Conservation (phyloP, 1,140 invertebrate species). For the Drosophila nebulosa region DNA sequence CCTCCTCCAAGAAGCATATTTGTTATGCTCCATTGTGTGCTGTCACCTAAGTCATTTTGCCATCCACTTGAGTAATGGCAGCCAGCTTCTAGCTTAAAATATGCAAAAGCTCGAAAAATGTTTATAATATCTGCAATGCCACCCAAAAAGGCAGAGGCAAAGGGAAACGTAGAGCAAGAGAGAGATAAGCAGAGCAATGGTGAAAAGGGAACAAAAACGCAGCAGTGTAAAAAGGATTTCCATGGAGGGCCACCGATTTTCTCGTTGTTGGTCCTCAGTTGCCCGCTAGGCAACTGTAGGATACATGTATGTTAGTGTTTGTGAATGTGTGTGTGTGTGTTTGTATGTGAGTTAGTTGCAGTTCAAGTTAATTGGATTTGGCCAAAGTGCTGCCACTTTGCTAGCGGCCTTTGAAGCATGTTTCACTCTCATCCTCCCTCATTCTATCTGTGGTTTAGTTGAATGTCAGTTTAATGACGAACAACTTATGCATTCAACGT, state of each 20-base stretch:
- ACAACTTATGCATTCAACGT: conserved; percentile 32
- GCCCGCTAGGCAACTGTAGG: conserved; percentile 6
- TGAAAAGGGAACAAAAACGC: conserved; percentile 3
- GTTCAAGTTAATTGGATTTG: conserved; percentile 77
- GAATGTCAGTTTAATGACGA: conserved; percentile 42
- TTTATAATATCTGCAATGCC: conserved; percentile 70
- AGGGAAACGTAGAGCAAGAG: neutral
- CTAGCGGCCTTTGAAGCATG: conserved; percentile 54
- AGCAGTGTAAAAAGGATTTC: conserved; percentile 21
- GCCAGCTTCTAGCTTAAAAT: conserved; percentile 48
- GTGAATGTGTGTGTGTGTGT: neutral
- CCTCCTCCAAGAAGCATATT: neutral
- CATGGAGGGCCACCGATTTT: conserved; percentile 20
- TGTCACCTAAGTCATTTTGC: conserved; percentile 63
- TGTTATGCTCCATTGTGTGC: conserved; percentile 16
- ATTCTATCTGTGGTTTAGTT: neutral
- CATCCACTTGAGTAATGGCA: conserved; percentile 59
- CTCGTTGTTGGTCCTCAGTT: conserved; percentile 37
- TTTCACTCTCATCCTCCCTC: neutral
- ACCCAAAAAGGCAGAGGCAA: conserved; percentile 22
- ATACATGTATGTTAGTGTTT: conserved; percentile 13
- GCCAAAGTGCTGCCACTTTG: conserved; percentile 60
- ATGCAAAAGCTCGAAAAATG: conserved; percentile 72
- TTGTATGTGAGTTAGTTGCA: conserved; percentile 44
- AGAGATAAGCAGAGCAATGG: neutral